These are phyloP conservation scores for Alouatta palliata DNA, from an alignment of 2,113 vertebrate species.

Conservation along the genomic window DNA sequence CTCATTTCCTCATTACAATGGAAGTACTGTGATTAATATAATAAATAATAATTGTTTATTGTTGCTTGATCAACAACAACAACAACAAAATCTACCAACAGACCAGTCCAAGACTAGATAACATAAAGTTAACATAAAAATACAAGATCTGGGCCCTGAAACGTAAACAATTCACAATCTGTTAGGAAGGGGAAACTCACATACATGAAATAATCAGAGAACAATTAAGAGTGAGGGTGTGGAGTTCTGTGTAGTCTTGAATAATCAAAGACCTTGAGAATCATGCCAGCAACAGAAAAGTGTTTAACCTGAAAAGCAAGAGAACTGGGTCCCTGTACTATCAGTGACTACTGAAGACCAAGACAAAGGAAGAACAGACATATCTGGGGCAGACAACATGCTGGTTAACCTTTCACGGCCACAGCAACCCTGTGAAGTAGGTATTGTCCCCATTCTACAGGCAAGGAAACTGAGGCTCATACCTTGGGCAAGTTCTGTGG, in stretches of 20 bases:
- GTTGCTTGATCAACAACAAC: too few species aligned
- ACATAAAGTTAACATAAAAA: constrained; percentile 18
- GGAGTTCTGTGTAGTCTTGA: neutral
- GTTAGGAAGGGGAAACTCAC: neutral
- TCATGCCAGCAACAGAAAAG: neutral
- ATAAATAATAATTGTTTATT: neutral
- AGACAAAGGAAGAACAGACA: neutral
- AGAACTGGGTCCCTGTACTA: neutral
- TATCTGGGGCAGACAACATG: neutral
- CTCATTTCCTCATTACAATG: neutral
- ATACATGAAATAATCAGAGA: neutral
- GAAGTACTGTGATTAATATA: constrained; percentile 7
- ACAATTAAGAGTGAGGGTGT: neutral
- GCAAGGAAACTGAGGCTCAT: neutral
- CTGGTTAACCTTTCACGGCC: neutral
- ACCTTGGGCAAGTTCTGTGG: neutral
- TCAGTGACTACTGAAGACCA: neutral
- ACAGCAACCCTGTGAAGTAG: neutral
- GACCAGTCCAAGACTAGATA: neutral
- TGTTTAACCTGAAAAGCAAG: neutral
- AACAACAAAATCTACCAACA: neutral
- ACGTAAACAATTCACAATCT: neutral
- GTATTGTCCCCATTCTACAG: neutral
- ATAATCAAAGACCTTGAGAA: neutral
- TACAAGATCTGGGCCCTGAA: neutral